These are phyloP conservation scores for Protonibea diacanthus DNA, from an alignment of 2,797 vertebrate genomes.

Conservation along the genomic window DNA sequence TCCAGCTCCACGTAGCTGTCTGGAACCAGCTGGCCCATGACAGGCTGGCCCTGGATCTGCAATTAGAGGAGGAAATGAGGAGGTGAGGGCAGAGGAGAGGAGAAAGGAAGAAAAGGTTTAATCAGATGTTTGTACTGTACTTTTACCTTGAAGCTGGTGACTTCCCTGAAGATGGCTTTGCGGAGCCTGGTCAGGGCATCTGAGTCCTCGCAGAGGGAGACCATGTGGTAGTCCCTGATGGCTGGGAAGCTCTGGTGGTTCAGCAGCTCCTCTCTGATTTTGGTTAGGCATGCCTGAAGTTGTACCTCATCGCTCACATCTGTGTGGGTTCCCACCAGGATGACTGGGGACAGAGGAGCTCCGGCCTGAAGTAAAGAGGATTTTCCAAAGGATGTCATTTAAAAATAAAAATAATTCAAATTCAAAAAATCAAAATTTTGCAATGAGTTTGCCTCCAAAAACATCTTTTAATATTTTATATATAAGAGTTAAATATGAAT, in stretches of 20 bases:
- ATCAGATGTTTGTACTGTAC: too few relatives aligned
- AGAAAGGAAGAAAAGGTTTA: neutral
- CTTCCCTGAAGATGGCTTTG: conserved; percentile 91
- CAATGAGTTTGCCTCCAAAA: too few relatives aligned
- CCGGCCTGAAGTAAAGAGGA: conserved; percentile 83
- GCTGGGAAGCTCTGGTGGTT: conserved; percentile 92
- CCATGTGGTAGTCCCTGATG: conserved; percentile 91
- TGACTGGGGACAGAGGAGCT: conserved; percentile 92
- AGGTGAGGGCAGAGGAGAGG: neutral
- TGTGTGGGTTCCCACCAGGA: conserved; percentile 94
- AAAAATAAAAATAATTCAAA: neutral
- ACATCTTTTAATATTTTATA: too few relatives aligned
- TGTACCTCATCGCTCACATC: conserved; percentile 90
- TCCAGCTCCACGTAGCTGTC: conserved; percentile 97
- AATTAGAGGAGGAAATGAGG: neutral
- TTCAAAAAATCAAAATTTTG: too few relatives aligned
- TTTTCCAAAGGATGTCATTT: neutral
- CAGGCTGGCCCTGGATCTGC: conserved; percentile 95
- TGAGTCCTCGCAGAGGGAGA: conserved; percentile 90
- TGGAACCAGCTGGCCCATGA: conserved; percentile 96
- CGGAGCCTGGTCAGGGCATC: conserved; percentile 90
- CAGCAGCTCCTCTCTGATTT: conserved; percentile 90
- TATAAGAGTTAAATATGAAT: too few relatives aligned
- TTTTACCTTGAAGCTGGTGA: conserved; percentile 91
- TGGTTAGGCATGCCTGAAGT: conserved; percentile 88